phyloP scores from a whole-genome alignment of 2,888 invertebrate species.

The Uropetala carovei region DNA sequence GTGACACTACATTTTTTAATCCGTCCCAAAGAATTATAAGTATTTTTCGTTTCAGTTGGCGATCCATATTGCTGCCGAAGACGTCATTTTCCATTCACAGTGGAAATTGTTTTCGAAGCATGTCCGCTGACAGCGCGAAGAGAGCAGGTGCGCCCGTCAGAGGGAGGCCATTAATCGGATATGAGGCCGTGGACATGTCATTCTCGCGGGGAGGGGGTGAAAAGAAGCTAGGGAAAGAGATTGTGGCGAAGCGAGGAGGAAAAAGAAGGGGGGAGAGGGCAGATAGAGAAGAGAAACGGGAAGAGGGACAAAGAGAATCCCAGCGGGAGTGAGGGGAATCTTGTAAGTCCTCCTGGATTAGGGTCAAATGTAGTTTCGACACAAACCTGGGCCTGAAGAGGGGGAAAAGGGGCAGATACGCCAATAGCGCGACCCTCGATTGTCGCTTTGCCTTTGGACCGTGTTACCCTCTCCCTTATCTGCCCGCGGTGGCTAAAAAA shows the following conservation, averaged over 20 bases:
- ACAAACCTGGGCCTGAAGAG: slow-evolving; percentile 7
- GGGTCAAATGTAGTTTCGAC: slow-evolving; percentile 18
- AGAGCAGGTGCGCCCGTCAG: neutral
- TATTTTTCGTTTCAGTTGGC: too few relatives aligned
- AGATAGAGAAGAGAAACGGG: too few relatives aligned
- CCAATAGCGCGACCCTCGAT: neutral
- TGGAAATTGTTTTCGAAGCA: neutral
- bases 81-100: neutral
- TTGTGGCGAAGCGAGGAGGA: neutral
- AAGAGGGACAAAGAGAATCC: too few relatives aligned
- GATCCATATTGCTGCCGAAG: too few relatives aligned
- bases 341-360: slow-evolving; percentile 8
- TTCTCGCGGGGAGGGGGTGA: neutral
- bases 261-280: neutral
- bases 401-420: neutral
- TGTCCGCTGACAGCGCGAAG: neutral
- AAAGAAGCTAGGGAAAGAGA: too few relatives aligned
- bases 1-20: too few relatives aligned
- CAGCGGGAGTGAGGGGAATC: neutral
- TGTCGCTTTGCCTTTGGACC: neutral
- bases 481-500: neutral
- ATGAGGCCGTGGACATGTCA: neutral
- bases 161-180: slow-evolving; percentile 2
- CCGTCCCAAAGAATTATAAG: too few relatives aligned
- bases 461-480: neutral